These are phyloP conservation scores for Athene cunicularia DNA, from an alignment of 2,113 vertebrate genomes.

Conservation along the genomic window DNA sequence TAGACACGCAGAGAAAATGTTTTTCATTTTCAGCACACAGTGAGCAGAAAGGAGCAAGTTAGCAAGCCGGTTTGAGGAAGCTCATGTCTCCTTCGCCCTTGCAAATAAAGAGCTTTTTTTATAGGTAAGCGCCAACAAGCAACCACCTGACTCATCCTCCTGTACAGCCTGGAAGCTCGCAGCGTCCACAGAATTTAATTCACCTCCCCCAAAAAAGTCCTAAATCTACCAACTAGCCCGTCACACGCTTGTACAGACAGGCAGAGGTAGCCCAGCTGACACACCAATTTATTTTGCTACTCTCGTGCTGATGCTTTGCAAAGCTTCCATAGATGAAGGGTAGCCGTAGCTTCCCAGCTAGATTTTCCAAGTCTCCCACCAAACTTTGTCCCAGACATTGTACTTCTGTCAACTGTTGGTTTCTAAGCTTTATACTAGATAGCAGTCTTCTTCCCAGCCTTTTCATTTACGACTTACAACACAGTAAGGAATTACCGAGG, in stretches of 20 bases:
- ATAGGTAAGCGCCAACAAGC: background rate
- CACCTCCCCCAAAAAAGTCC: background rate
- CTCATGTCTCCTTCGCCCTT: background rate
- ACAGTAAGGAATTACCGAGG: background rate
- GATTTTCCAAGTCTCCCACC: background rate
- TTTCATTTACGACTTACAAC: background rate
- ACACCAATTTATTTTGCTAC: background rate
- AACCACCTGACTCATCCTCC: background rate
- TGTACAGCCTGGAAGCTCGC: background rate
- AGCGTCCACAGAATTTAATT: background rate
- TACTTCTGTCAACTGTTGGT: background rate
- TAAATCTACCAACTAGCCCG: background rate
- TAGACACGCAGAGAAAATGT: background rate
- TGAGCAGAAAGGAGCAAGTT: background rate
- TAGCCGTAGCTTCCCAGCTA: background rate
- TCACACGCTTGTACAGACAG: too few relatives aligned
- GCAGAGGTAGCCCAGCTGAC: background rate
- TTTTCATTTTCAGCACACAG: background rate
- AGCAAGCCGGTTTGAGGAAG: background rate
- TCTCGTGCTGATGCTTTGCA: background rate
- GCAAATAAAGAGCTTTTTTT: background rate
- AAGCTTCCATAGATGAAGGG: rapidly evolving
- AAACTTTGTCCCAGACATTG: background rate
- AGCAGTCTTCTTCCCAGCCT: background rate
- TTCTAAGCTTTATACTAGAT: background rate